Evolutionary conservation across 2,113 vertebrate genomes (phyloP).

Genomic region (Leptocoma aspasia): DNA sequence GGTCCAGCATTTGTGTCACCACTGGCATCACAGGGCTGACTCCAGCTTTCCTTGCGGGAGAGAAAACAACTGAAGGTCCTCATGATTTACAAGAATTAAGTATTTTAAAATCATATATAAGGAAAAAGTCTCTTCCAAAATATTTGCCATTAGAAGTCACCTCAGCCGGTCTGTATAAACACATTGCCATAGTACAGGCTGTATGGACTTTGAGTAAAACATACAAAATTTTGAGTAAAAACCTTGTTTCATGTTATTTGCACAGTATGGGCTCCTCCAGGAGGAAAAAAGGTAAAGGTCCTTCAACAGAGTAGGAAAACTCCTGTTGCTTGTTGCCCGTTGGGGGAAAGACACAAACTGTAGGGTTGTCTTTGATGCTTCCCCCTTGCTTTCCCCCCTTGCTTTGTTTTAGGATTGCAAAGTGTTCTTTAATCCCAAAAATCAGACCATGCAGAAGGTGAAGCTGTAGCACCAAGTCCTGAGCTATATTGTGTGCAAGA

Average conservation of each 20-base stretch:
- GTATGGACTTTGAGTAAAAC: not conserved
- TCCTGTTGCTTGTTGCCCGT: not conserved
- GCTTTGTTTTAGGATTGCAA: not conserved
- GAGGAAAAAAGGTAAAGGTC: not conserved
- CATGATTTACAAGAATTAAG: not conserved
- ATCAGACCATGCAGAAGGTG: not conserved
- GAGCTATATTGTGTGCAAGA: not conserved
- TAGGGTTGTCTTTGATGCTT: not conserved
- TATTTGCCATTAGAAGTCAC: not conserved
- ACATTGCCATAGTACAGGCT: not conserved
- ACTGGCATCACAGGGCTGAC: not conserved
- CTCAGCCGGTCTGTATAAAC: not conserved
- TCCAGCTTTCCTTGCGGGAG: not conserved
- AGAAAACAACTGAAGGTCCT: not conserved
- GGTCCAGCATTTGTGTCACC: not conserved
- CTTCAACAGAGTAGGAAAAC: not conserved
- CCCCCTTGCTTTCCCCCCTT: not conserved
- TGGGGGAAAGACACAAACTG: not conserved
- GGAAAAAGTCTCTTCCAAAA: not conserved
- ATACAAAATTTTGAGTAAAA: not conserved
- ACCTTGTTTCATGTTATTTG: not conserved
- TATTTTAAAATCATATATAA: not conserved
- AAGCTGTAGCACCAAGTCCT: not conserved
- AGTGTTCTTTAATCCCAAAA: not conserved
- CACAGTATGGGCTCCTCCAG: not conserved